phyloP scores from a whole-genome alignment of 2,113 vertebrate species.

The Pogonocichla stellata region DNA sequence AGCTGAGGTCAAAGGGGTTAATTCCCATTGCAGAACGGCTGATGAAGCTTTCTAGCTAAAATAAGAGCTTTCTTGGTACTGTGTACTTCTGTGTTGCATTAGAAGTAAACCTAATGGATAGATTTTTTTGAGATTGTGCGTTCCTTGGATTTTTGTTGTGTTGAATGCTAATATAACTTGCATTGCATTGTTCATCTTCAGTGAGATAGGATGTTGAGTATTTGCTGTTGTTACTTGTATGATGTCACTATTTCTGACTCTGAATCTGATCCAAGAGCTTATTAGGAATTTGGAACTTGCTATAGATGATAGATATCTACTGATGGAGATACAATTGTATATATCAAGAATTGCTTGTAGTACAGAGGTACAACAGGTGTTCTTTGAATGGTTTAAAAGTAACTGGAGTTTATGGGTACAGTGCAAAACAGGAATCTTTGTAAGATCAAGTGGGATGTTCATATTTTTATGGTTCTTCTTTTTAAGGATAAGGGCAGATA shows the following conservation, averaged over 20 bases:
- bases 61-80: not conserved
- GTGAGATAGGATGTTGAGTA: not conserved
- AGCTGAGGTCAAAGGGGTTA: not conserved
- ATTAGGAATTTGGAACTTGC: not conserved
- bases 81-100: not conserved
- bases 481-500: not conserved
- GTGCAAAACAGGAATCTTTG: not conserved
- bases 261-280: not conserved
- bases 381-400: not conserved
- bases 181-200: not conserved
- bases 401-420: not conserved
- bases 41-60: not conserved
- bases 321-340: not conserved
- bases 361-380: not conserved
- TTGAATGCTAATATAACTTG: not conserved
- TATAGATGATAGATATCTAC: not conserved
- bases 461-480: not conserved
- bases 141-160: not conserved
- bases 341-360: not conserved
- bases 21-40: not conserved
- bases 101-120: not conserved
- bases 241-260: not conserved
- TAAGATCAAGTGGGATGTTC: not conserved
- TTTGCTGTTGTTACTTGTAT: not conserved
- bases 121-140: not conserved